Evolutionary conservation across 2,113 vertebrate species (phyloP).

Genomic region (Centropristis striata): DNA sequence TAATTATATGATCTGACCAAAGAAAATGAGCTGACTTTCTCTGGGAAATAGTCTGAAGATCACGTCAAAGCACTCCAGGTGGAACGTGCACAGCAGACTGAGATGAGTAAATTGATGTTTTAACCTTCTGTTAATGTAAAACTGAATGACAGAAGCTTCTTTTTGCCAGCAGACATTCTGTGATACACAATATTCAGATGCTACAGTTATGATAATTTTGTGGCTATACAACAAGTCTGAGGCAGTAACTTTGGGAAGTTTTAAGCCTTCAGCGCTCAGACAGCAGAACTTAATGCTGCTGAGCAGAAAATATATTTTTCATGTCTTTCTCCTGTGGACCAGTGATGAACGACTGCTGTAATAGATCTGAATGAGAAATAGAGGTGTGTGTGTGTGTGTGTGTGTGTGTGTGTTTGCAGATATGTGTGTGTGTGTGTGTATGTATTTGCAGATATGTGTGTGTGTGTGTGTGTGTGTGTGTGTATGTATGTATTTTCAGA

Average conservation of each 20-base stretch:
- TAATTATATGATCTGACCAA: slow-evolving; percentile 46
- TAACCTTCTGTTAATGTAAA: slow-evolving; percentile 67
- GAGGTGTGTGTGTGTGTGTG: background rate
- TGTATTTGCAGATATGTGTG: no score
- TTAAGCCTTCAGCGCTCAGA: slow-evolving; percentile 20
- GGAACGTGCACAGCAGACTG: slow-evolving; percentile 47
- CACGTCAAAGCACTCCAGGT: slow-evolving; percentile 64
- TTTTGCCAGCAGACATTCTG: slow-evolving; percentile 44
- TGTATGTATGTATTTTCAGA: no score
- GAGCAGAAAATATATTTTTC: slow-evolving; percentile 43
- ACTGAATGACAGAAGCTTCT: slow-evolving; percentile 35
- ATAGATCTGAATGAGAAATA: slow-evolving; percentile 25
- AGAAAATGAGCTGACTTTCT: slow-evolving; percentile 35
- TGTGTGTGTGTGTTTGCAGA: background rate
- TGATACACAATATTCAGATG: slow-evolving; percentile 51
- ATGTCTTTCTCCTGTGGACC: slow-evolving; percentile 23
- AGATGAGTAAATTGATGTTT: slow-evolving; percentile 57
- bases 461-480: background rate
- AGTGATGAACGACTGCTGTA: slow-evolving; percentile 36
- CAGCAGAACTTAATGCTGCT: slow-evolving; percentile 40
- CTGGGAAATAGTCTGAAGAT: slow-evolving; percentile 31
- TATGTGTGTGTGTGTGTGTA: background rate
- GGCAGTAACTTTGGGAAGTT: slow-evolving; percentile 21
- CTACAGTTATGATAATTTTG: slow-evolving; percentile 54
- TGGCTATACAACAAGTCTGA: background rate